Percentiles rank a stretch among this genome's conserved stretches.
These are phyloP conservation scores for Artemia sinica DNA, from an alignment of 2,888 invertebrate genomes.

Conservation along the genomic window DNA sequence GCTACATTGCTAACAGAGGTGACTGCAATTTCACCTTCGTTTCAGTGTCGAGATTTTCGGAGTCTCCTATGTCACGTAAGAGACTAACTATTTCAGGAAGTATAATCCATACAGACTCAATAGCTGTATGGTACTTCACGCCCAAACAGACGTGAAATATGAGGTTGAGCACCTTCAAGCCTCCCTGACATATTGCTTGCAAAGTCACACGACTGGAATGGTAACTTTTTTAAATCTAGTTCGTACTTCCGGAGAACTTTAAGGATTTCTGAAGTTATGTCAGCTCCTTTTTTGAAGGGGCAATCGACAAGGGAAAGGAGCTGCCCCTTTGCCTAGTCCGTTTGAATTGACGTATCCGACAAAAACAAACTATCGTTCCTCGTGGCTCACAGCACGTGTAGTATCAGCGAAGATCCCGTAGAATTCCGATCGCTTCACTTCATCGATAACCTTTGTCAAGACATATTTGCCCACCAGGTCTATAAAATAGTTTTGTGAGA, in stretches of 20 bases:
- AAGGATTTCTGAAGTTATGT: neutral
- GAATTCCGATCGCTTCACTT: neutral
- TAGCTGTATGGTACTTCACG: slow-evolving; percentile 1
- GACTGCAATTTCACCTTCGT: neutral
- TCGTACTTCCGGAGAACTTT: neutral
- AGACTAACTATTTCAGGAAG: neutral
- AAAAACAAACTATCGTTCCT: neutral
- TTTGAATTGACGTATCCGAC: neutral
- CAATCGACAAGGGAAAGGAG: neutral
- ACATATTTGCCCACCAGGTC: neutral
- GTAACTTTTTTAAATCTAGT: neutral
- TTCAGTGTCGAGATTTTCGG: neutral
- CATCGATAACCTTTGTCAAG: neutral
- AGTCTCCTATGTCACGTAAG: neutral
- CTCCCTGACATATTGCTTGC: slow-evolving; percentile 13
- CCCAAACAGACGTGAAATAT: slow-evolving; percentile 10
- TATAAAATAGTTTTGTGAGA: neutral
- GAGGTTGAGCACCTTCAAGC: slow-evolving; percentile 1
- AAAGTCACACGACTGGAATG: neutral
- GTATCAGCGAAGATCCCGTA: neutral
- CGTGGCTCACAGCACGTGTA: neutral
- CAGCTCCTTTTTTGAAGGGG: neutral
- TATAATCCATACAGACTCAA: neutral
- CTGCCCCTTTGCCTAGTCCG: neutral
- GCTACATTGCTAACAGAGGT: neutral